phyloP scores from a whole-genome alignment of 2,113 vertebrate genomes.

The Conger conger region DNA sequence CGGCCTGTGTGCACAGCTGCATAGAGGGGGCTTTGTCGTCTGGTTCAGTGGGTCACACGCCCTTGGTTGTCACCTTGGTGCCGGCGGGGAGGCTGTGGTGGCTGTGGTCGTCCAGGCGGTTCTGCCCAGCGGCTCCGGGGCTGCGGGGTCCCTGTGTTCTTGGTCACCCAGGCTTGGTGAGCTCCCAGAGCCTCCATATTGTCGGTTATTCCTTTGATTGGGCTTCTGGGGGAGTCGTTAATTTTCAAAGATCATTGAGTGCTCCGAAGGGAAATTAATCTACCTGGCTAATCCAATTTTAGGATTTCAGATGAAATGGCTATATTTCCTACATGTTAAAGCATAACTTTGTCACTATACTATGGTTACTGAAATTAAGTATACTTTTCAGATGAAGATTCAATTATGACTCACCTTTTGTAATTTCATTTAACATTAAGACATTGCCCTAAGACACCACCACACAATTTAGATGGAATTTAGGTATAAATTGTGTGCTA shows the following conservation, averaged over 20 bases:
- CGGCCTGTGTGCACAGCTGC: not conserved
- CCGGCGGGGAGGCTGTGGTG: not conserved
- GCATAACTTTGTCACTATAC: not conserved
- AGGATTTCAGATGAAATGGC: not conserved
- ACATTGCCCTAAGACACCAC: too few relatives aligned
- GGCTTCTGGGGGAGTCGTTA: too few relatives aligned
- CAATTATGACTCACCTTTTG: not conserved
- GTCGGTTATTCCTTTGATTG: not conserved
- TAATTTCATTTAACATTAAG: not conserved
- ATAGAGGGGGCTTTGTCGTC: not conserved
- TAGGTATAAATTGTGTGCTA: not conserved
- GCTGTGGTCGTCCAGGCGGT: not conserved
- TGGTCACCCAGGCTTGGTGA: not conserved
- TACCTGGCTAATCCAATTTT: not conserved
- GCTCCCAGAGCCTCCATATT: not conserved
- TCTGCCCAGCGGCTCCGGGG: not conserved
- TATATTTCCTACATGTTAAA: not conserved
- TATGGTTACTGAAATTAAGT: not conserved
- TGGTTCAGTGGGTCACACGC: not conserved
- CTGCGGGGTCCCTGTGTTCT: not conserved
- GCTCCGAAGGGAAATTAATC: not conserved
- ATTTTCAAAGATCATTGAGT: too few relatives aligned
- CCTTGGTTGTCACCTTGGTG: not conserved
- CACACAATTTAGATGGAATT: not conserved
- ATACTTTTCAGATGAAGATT: not conserved